Evolutionary conservation across 2,113 vertebrate species (phyloP).

Genomic region (Coracopsis vasa): DNA sequence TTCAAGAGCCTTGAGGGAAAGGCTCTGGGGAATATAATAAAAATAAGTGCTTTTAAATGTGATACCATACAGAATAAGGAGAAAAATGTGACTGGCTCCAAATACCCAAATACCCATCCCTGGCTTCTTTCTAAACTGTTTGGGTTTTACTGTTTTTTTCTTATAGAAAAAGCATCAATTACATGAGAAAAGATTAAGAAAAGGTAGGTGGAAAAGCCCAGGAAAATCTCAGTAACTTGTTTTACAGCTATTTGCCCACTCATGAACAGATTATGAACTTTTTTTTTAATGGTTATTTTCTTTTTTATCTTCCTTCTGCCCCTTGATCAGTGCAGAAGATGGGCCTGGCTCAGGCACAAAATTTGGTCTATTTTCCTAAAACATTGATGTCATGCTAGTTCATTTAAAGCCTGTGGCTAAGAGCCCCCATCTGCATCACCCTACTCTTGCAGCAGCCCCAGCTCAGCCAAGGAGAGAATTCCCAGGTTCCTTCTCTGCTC

Average conservation of each 20-base stretch:
- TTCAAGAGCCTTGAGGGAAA: neutral
- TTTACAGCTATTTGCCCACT: neutral
- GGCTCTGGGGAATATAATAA: neutral
- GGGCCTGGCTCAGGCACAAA: too few relatives aligned
- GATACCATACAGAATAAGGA: neutral
- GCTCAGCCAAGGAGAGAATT: too few relatives aligned
- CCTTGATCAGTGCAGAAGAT: neutral
- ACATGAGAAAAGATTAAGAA: neutral
- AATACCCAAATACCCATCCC: neutral
- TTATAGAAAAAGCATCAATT: neutral
- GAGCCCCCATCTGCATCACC: neutral
- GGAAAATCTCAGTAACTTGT: neutral
- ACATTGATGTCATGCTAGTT: fast-evolving
- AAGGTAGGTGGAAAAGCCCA: neutral
- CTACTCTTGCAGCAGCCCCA: neutral
- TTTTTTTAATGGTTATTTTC: neutral
- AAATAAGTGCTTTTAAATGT: neutral
- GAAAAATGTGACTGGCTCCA: neutral
- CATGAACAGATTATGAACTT: neutral
- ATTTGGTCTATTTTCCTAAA: neutral
- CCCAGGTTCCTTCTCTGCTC: fast-evolving
- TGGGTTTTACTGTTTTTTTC: neutral
- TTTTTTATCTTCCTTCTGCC: neutral
- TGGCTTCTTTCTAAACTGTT: neutral
- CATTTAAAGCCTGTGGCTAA: fast-evolving